Evolutionary conservation across 2,797 vertebrate species (phyloP).

Genomic region (Staurois parvus): DNA sequence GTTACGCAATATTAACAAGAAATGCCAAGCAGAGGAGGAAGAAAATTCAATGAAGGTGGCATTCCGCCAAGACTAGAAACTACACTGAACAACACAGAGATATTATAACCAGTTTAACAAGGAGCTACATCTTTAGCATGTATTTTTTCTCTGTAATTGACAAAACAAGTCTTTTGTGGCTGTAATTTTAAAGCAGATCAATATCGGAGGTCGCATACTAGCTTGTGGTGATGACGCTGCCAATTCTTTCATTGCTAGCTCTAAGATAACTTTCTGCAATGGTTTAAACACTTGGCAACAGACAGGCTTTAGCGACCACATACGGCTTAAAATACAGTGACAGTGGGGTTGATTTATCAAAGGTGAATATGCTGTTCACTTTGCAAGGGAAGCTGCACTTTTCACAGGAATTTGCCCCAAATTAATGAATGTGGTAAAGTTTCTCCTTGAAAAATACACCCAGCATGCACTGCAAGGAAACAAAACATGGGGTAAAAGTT

Average conservation of each 20-base stretch:
- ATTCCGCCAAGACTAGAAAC: conserved; percentile 57
- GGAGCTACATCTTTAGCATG: conserved; percentile 58
- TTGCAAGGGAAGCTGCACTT: too few species aligned
- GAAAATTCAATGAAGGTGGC: conserved; percentile 70
- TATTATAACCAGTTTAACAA: conserved; percentile 54
- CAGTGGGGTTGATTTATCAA: too few species aligned
- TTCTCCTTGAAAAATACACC: too few species aligned
- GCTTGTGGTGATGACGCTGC: conserved; percentile 3
- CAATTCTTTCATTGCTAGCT: not conserved
- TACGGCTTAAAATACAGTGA: not conserved
- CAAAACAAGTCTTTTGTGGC: conserved; percentile 52
- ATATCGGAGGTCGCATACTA: not conserved
- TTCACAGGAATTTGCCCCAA: too few species aligned
- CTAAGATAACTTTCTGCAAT: not conserved
- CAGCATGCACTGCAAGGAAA: too few species aligned
- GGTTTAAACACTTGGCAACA: not conserved
- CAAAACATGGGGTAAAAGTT: too few species aligned
- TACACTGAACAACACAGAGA: conserved; percentile 8
- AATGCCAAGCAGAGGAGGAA: conserved; percentile 53
- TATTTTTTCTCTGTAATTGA: accelerated
- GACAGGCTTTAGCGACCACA: not conserved
- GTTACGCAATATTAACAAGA: conserved; percentile 3
- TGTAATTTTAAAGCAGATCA: conserved; percentile 24
- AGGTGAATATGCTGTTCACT: too few species aligned
- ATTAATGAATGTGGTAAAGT: too few species aligned